Evolutionary conservation across 2,113 vertebrate genomes (phyloP), one percentile per base, ranked within the genome.

Genomic region (Phalacrocorax aristotelis): DNA sequence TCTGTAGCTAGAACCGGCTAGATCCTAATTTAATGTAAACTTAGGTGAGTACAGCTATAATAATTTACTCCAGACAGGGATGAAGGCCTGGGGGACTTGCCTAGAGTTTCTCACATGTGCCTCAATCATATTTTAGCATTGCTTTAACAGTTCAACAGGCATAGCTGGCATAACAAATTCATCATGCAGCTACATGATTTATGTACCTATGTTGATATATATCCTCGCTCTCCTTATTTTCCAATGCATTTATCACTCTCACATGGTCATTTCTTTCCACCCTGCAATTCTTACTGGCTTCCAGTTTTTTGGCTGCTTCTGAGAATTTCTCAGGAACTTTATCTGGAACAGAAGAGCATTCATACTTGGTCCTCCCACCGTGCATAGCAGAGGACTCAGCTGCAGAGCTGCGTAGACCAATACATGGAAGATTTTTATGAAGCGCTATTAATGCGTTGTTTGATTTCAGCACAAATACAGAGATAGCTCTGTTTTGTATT

Each of bases 91-190:
- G 55, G 84, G 94, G 89, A 82, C 66, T 75, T 57, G 86, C 60
- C 80, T 48, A 1, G 86, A 71, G 72, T 87, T 87, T 22, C 89
- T 88, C 83, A 40, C 82, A 18, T 65, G 95, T 70, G 72, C 93
- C 75, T 95, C 91, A 7, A 75, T 92, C 92, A 65, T 78, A 78
- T 86, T 94, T 95, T 71, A 87, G 87, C 77, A 60, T 52, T 55
- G 83, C 90, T 95, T 75, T 55, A 96, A n/a, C 82, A 85, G 92
- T 36, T 64, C 80, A 60, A 66, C 68, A 83, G 92, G 83, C 90
- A 54, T 26, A 55, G 90, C 89, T 92, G 94, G 89, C 95, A 68
- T 60, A 84, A 84, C 80, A 92, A 76, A 92, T 96, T 65, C 87
- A 95, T 95, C 95, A 81, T 14, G 79, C 58, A 34, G 25, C 77